Evolutionary conservation across 2,113 vertebrate species (phyloP).

Genomic region (Dromiciops gliroides): DNA sequence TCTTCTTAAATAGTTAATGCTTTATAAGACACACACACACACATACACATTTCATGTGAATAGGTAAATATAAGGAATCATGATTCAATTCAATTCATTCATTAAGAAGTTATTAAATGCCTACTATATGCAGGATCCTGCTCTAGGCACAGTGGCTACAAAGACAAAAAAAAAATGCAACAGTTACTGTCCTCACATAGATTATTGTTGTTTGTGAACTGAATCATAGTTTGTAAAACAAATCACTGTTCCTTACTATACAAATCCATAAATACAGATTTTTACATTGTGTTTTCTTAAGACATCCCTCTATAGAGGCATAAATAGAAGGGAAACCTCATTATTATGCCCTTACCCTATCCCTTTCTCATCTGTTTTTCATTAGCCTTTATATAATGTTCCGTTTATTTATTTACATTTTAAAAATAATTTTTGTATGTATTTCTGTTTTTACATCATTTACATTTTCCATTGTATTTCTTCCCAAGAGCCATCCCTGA

Average conservation of each 20-base stretch:
- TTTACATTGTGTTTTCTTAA: neutral
- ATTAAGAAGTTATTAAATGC: no score
- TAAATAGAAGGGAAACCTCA: neutral
- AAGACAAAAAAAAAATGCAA: neutral
- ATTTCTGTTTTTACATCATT: neutral
- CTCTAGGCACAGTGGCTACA: neutral
- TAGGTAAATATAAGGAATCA: neutral
- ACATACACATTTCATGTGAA: neutral
- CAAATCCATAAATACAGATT: neutral
- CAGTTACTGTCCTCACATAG: neutral
- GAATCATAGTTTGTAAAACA: neutral
- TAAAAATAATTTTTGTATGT: neutral
- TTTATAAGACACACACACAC: no score
- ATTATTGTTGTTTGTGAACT: neutral
- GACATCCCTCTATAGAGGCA: neutral
- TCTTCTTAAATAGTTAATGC: neutral
- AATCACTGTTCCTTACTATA: neutral
- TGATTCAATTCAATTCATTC: neutral
- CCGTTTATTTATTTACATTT: neutral
- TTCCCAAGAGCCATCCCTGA: neutral
- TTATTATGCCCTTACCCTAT: neutral
- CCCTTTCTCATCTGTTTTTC: neutral
- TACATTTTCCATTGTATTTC: neutral
- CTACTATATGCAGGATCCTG: neutral
- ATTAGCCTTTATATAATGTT: neutral